Base-by-base conservation (phyloP, 2,797 vertebrate genomes). In the Catharus ustulatus region DNA sequence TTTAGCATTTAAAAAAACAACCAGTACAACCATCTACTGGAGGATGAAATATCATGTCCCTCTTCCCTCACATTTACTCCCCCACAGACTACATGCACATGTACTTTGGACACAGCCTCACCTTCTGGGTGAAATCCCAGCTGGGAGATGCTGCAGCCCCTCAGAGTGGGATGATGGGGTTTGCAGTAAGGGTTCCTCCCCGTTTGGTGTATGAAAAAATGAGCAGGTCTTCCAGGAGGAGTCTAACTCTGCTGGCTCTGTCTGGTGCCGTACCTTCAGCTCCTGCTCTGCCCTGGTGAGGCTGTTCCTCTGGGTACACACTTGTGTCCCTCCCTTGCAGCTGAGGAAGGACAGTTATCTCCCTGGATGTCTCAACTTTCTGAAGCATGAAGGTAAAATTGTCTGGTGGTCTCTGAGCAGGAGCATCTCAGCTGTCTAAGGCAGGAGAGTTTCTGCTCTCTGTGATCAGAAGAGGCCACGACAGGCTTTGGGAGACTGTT, bases 61-160 rank as follows among this genome's bases (percentile, higher is more conserved):
- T 43, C 27, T 81, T 12, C 46, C 17, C 17, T 22, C 13, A 3
- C 22, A 2, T n/a, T 11, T 9, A 29, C 5, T 5, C n/a, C 40
- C 8, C 15, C 0, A 0, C n/a, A 77, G 34, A 7, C 13, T 62
- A 27, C 4, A 51, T 0, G 0, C 7, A 1, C 36, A 43, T 46
- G 27, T 22, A 7, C 1, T 5, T 46, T 19, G 8, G 54, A 30
- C 55, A 10, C 17, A 24, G 29, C 23, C 32, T 73, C 40, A 32
- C 18, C 51, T 68, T 17, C 64, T 1, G 12, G 52, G 21, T 18
- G 46, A 83, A 52, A 77, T 23, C 61, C 54, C 64, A 40, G 15
- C 30, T 9, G 3, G 21, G 54, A 68, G 59, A 26, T 3, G 6
- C 54, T 30, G 59, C 27, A 14, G 69, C 19, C 11, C 11, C n/a